Base-by-base conservation (phyloP, 2,888 invertebrate genomes). In the Hipparchia sbordonii region DNA sequence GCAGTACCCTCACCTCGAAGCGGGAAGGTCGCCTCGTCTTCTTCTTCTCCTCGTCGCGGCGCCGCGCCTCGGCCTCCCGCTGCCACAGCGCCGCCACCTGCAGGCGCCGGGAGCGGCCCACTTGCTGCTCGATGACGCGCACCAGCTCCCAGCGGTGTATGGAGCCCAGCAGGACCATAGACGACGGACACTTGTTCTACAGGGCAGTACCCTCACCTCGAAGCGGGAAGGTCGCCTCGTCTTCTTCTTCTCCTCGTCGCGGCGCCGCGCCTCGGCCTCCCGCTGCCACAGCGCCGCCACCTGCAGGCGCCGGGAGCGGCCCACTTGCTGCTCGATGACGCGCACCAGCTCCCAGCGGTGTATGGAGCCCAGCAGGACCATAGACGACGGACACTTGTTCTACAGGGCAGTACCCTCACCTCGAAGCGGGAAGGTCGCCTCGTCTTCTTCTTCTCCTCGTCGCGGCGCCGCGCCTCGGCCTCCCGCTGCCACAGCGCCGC, bases 291-390 rank as follows among this genome's bases (percentile, higher is more conserved):
- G 95, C 57, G 97, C 97, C 0, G 97, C 97, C 66, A 98, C 94
- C 87, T 97, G 96, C 73, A 97, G 90, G 48, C 98, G 91, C 67
- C 97, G 91, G 82, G 98, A 98, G 60, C 97, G 94, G 0, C 98
- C 98, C 61, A 98, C 97, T 76, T 97, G 98, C 81, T 95, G 96
- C 84, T 98, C 98, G 72, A 99, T 97, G 72, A 97, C 94, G 84
- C 97, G 96, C 76, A 98, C 98, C 71, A 99, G 92, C 85, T 98
- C 98, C 85, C 97, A 95, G 75, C 99, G 95, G 86, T 98, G 98
- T 74, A 99, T 97, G 0, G 99, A 99, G 0, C 99, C 99, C 39
- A 99, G 95, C 0, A 99, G 95, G 33, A 99, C 98, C 98, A 98
- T 98, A 69, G 96, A 97, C 3, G 96, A 95, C 0, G 97, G 97